These are phyloP conservation scores for Coptodon rendalli DNA, from an alignment of 2,113 vertebrate species.

Conservation along the genomic window DNA sequence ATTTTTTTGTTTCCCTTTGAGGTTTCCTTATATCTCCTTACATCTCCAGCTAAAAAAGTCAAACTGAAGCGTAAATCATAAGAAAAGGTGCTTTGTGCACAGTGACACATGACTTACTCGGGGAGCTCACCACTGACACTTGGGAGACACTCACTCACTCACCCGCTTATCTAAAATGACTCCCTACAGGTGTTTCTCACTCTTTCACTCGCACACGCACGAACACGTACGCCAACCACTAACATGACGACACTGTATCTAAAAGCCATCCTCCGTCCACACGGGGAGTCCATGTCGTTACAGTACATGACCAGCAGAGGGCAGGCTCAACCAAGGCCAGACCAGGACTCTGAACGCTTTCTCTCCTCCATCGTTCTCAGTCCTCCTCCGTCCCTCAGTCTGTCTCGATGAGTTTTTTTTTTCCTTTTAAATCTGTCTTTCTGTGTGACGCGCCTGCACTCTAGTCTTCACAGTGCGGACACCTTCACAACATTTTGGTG, in stretches of 20 bases:
- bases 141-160: conserved; percentile 29
- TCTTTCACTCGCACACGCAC: conserved; percentile 10
- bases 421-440: conserved; percentile 17
- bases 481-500: conserved; percentile 89
- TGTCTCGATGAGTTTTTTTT: conserved; percentile 24
- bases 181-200: background rate
- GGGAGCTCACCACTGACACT: conserved; percentile 28
- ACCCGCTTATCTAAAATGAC: background rate
- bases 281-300: conserved; percentile 61
- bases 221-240: conserved; percentile 23
- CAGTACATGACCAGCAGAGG: conserved; percentile 65
- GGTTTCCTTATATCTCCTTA: background rate
- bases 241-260: conserved; percentile 48
- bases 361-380: conserved; percentile 10
- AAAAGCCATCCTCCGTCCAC: conserved; percentile 42
- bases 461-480: conserved; percentile 84
- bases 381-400: conserved; percentile 47
- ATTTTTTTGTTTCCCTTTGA: background rate
- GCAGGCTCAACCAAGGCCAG: conserved; percentile 46
- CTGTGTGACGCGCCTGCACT: background rate
- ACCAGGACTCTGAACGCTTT: conserved; percentile 18
- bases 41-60: conserved; percentile 12
- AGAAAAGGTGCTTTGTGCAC: conserved; percentile 71
- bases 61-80: conserved; percentile 49
- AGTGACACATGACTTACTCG: conserved; percentile 59